phyloP scores from a whole-genome alignment of 2,113 vertebrate species.

The Prolemur simus region DNA sequence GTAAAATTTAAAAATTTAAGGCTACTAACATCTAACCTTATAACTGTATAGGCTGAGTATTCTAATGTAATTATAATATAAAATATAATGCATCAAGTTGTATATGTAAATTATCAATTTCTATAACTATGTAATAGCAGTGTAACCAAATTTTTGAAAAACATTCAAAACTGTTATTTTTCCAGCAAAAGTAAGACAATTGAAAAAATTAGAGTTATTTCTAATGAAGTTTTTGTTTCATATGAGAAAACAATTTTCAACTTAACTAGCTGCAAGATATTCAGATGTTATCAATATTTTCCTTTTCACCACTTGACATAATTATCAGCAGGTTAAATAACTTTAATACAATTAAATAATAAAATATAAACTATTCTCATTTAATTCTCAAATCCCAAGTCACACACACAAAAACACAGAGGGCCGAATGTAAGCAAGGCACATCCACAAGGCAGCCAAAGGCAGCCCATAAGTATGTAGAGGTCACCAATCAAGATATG shows the following conservation, averaged over 20 bases:
- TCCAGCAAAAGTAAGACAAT: background rate
- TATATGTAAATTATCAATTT: constrained; percentile 5
- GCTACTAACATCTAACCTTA: constrained; percentile 15
- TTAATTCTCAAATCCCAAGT: background rate
- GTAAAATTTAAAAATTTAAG: background rate
- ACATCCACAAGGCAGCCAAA: background rate
- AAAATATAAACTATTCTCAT: constrained; percentile 6
- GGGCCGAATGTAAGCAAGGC: background rate
- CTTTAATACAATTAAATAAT: constrained; percentile 12
- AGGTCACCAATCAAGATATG: background rate
- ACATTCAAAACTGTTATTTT: constrained; percentile 1
- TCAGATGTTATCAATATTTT: background rate
- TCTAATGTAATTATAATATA: constrained; percentile 25
- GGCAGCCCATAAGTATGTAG: background rate
- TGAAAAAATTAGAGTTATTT: background rate
- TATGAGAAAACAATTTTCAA: constrained; percentile 8
- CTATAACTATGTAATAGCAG: background rate
- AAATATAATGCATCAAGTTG: background rate
- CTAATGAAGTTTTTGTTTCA: constrained; percentile 31
- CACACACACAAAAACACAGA: background rate
- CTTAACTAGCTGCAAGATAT: background rate
- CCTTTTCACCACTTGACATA: background rate
- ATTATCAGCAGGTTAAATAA: background rate
- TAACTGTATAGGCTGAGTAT: constrained; percentile 32
- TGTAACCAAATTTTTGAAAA: constrained; percentile 6